Evolutionary conservation across 2,888 invertebrate genomes (phyloP).

Genomic region (Lithosia quadra): DNA sequence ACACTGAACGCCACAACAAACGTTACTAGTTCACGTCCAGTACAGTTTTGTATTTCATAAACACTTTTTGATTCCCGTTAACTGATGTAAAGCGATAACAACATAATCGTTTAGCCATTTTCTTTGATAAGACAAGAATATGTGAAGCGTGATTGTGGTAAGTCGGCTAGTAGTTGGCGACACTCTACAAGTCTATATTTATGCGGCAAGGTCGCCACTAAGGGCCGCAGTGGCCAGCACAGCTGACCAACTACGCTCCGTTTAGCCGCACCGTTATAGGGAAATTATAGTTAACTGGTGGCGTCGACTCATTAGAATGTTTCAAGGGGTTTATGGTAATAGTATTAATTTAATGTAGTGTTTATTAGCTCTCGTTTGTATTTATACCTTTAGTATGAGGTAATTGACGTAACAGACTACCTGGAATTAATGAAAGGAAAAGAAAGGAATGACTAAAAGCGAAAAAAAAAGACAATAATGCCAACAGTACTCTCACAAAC

Average conservation of each 20-base stretch:
- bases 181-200: constrained; percentile 76
- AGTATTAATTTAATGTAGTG: background rate
- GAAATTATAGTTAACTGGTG: constrained; percentile 20
- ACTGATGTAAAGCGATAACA: constrained; percentile 70
- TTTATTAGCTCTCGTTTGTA: background rate
- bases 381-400: background rate
- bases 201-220: constrained; percentile 75
- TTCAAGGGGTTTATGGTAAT: background rate
- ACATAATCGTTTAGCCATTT: constrained; percentile 82
- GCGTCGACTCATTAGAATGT: background rate
- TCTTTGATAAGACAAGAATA: constrained; percentile 79
- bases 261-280: constrained; percentile 50
- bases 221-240: constrained; percentile 68
- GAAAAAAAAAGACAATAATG: background rate
- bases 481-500: background rate
- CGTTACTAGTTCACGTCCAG: constrained; percentile 70
- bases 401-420: background rate
- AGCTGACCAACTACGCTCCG: constrained; percentile 66
- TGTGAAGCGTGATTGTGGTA: constrained; percentile 64
- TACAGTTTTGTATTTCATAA: constrained; percentile 71
- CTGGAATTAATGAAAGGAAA: background rate
- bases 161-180: constrained; percentile 72
- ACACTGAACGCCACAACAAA: constrained; percentile 59
- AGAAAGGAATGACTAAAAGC: background rate
- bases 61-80: constrained; percentile 70